Conservation (phyloP, 1,140 invertebrate species). For the Drosophila sulfurigaster region DNA sequence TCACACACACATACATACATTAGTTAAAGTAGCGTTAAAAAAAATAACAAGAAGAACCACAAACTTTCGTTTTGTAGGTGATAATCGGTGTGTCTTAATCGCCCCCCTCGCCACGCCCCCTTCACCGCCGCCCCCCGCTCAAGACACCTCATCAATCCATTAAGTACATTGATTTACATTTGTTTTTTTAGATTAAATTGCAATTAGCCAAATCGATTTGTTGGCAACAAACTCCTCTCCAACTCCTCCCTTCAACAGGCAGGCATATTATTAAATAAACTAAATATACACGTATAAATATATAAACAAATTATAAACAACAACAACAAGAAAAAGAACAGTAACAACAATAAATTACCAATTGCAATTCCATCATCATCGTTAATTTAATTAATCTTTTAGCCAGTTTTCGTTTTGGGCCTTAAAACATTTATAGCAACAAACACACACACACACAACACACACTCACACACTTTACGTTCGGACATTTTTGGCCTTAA, state of each 20-base stretch:
- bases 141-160: not conserved
- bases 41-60: constrained; percentile 55
- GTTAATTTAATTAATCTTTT: too few species aligned
- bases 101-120: constrained; percentile 11
- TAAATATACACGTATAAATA: constrained; percentile 68
- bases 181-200: constrained; percentile 62
- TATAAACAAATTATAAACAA: constrained; percentile 61
- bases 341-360: constrained; percentile 66
- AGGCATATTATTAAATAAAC: constrained; percentile 76
- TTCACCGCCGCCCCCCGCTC: not conserved
- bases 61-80: constrained; percentile 77
- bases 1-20: constrained; percentile 48
- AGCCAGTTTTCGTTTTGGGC: constrained; percentile 5
- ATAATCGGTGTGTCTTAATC: constrained; percentile 84
- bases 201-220: constrained; percentile 56
- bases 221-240: constrained; percentile 26
- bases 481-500: constrained; percentile 79
- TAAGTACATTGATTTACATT: not conserved
- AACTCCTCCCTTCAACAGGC: constrained; percentile 35
- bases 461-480: constrained; percentile 49
- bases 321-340: constrained; percentile 23
- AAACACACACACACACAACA: constrained; percentile 11
- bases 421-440: constrained; percentile 27
- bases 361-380: constrained; percentile 61
- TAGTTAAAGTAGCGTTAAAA: constrained; percentile 70